Evolutionary conservation across 2,888 invertebrate species (phyloP), one percentile per base, ranked within the genome.

Genomic region (Caenorhabditis sp.): DNA sequence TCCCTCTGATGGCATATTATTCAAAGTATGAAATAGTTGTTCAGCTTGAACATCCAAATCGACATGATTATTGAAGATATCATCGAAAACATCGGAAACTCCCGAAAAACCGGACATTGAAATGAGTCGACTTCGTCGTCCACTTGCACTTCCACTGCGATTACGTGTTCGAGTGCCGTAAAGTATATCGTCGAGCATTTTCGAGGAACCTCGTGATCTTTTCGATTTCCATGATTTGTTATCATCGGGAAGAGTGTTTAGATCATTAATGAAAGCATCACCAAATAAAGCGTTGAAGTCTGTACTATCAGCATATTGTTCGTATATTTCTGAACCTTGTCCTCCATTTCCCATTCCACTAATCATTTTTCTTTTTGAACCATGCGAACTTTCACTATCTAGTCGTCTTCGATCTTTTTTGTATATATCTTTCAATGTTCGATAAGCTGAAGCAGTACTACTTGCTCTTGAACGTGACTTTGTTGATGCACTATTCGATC

Each of bases 1-100:
- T n/a, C 78, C 77, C 21, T 81, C 81, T 0, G 79, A 79, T 3
- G 78, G 79, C 62, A 81, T 66, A 27, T 81, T 77, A 26, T 79
- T 78, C 10, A 81, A 60, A 0, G 68, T 69, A 19, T 67, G 54
- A 70, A 80, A 74, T n/a, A 81, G 58, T n/a, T 75, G 71, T 36
- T 78, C 79, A 12, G 75, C 77, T 6, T 76, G 72, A 12, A 24
- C 50, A 58, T 77, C 75, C 37, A 66, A n/a, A 24, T 68, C 63
- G 4, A 50, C 61, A 21, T 58, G 51, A 31, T 67, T 62, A 23
- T 61, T 62, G 64, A 79, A 76, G 12, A 79, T 54, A 19, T 79
- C 81, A n/a, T 81, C 79, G 57, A 78, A 76, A 59, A 79, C 66
- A 36, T 78, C 78, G 1, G 78, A 79, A 0, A 79, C 71, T n/a